Percentiles rank a stretch among this genome's conserved stretches.
Conservation (phyloP, 2,888 invertebrate genomes). For the Rhorus exstirpatorius region DNA sequence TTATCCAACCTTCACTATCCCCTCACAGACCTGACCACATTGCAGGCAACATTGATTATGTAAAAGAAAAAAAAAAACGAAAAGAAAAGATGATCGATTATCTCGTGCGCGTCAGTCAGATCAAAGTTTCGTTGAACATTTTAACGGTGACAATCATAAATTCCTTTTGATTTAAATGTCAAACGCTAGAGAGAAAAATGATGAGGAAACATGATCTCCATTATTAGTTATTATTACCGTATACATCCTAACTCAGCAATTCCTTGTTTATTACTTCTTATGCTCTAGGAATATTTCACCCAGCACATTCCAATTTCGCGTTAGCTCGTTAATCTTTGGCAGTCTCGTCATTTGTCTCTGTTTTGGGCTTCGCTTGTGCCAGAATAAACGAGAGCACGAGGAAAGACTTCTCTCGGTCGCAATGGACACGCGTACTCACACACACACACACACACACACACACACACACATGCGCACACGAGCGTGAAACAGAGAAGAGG, state of each 20-base stretch:
- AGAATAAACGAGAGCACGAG: slow-evolving; percentile 73
- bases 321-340: slow-evolving; percentile 78
- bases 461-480: neutral
- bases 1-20: slow-evolving; percentile 56
- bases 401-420: slow-evolving; percentile 15
- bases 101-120: slow-evolving; percentile 27
- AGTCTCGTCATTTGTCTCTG: slow-evolving; percentile 80
- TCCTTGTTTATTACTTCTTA: slow-evolving; percentile 45
- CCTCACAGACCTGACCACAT: slow-evolving; percentile 38
- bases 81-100: slow-evolving; percentile 46
- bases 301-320: slow-evolving; percentile 73
- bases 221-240: slow-evolving; percentile 26
- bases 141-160: slow-evolving; percentile 30
- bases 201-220: neutral
- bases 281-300: slow-evolving; percentile 54
- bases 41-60: slow-evolving; percentile 28
- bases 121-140: slow-evolving; percentile 22
- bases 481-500: slow-evolving; percentile 38
- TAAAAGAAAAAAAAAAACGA: slow-evolving; percentile 12
- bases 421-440: slow-evolving; percentile 43
- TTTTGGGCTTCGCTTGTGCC: slow-evolving; percentile 55
- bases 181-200: neutral
- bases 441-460: slow-evolving; percentile 33
- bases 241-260: neutral
- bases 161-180: slow-evolving; percentile 10